Base-by-base conservation (phyloP, 2,888 invertebrate species). In the Schizaphis graminum region DNA sequence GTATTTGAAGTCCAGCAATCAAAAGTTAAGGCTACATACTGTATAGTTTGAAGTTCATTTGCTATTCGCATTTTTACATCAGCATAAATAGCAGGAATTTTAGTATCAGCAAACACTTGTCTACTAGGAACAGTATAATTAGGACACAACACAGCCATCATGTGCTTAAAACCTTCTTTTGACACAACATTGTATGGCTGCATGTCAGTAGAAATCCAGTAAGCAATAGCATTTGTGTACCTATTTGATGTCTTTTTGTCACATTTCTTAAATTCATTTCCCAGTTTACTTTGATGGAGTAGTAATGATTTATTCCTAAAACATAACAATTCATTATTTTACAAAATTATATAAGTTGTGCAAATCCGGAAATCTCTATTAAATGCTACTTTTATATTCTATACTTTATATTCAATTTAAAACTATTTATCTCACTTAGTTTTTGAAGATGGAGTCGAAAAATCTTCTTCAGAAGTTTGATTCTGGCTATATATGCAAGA, bases 191-290 rank as follows among this genome's bases (percentile, higher is more conserved):
- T 84, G 77, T 84, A 84, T 84, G 49, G 41, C 16, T 16, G 21
- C 35, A 41, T 84, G 77, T 41, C 77, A 41, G 77, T 84, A 84
- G 77, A 11, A 84, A 41, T 41, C 77, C 77, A 84, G 77, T 84
- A 84, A 84, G 41, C 77, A 84, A 86, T 86, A 49, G 3, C 47
- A 87, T 49, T 87, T 87, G 87, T 87, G 49, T 87, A 87, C 87
- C n/a, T 87, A 49, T 49, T 87, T 49, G 49, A 87, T 13, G n/a
- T 87, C 5, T 87, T 87, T 87, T 87, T 87, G 49, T 87, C 87
- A 87, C n/a, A 87, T 87, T 87, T 87, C 87, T 87, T 49, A 49
- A 28, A 87, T 49, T n/a, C 28, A 5, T 87, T 87, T 87, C 28
- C 13, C 49, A 49, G 49, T 49, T 87, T 87, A 87, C 49, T 87